These are phyloP conservation scores for Chiroxiphia lanceolata DNA, from an alignment of 2,797 vertebrate genomes.

Conservation along the genomic window DNA sequence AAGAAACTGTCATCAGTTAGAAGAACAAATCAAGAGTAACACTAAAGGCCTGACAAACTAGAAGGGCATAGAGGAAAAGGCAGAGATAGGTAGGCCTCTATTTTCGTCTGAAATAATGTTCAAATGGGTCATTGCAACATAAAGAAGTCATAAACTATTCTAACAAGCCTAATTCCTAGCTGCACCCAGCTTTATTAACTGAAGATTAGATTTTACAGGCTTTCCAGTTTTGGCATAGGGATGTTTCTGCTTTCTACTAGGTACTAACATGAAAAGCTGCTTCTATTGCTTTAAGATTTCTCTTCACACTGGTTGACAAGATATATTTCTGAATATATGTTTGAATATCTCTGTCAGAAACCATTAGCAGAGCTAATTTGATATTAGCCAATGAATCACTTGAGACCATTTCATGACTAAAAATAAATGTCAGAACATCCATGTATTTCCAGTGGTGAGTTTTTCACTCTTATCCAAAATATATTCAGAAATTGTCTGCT, in stretches of 20 bases:
- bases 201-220: not conserved
- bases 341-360: slow-evolving; percentile 39
- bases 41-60: not conserved
- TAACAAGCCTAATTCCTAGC: not conserved
- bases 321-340: slow-evolving; percentile 33
- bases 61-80: not conserved
- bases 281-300: not conserved
- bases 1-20: not conserved
- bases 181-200: not conserved
- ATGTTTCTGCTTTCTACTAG: not conserved
- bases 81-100: not conserved
- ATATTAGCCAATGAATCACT: not conserved
- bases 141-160: not conserved
- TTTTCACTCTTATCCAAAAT: not conserved
- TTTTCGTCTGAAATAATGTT: not conserved
- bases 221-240: not conserved
- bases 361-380: slow-evolving; percentile 38
- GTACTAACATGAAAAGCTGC: not conserved
- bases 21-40: not conserved
- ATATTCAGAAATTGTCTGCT: not conserved
- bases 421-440: not conserved
- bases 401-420: slow-evolving; percentile 18
- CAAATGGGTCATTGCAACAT: not conserved
- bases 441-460: not conserved
- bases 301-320: not conserved